Evolutionary conservation across 2,888 invertebrate species (phyloP), one percentile per base, ranked within the genome.

Genomic region (Sympetrum striolatum): DNA sequence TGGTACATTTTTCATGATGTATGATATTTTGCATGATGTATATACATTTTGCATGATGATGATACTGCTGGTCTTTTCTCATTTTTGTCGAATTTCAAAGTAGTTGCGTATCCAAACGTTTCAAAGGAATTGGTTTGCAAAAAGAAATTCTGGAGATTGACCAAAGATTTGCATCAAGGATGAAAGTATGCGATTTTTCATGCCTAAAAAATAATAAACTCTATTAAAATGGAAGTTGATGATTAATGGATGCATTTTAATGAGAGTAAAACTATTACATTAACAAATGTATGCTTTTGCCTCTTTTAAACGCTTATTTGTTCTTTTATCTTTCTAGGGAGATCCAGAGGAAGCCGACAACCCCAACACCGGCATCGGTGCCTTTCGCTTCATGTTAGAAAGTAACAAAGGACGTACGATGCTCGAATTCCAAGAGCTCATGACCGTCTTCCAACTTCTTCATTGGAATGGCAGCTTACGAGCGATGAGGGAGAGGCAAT

Each of bases 361-460:
- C 92, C 94, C 95, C 58, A 98, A 97, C 94, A 98, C 98, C 92
- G 98, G 98, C 18, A 95, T 96, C 91, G 96, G 95, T 22, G 96
- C 96, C 44, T 96, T 96, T 93, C 94, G 96, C 91, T 96, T 96
- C 92, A 96, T 96, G 96, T 93, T 96, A 91, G 96, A 96, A 92
- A 95, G 95, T 91, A 96, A 96, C 93, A 95, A 95, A 91, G 95
- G 96, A 0, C 96, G 98, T 92, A 98, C 98, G 90, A 98, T 98
- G 98, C 95, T 98, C 92, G 98, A 98, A 94, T 98, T 98, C 95
- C 98, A 98, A 94, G 98, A 98, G 94, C 94, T 98, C 93, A 98
- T 98, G 98, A 98, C 98, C n/a, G 98, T 98, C 86, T 98, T 98
- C 94, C 98, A 98, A 94, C 95, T 98, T 92, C 95, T 98, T 90